These are phyloP conservation scores for Harpagifer antarcticus DNA, from an alignment of 2,797 vertebrate genomes.

Conservation along the genomic window DNA sequence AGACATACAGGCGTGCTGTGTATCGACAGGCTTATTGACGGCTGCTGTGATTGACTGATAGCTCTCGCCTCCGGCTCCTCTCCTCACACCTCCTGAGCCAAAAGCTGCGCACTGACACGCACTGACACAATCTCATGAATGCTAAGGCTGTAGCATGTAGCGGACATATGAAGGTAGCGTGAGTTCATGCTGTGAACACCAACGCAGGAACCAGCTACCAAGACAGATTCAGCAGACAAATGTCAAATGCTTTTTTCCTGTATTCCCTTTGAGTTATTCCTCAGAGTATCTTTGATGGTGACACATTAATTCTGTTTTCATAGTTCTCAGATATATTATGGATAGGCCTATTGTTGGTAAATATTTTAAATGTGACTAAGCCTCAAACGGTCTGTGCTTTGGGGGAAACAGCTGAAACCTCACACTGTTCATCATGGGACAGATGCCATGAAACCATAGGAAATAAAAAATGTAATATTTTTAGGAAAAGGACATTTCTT, in stretches of 20 bases:
- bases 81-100: slow-evolving; percentile 5
- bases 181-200: slow-evolving; percentile 34
- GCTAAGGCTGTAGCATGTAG: slow-evolving; percentile 19
- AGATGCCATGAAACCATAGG: slow-evolving; percentile 1
- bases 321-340: slow-evolving; percentile 33
- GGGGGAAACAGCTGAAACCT: neutral
- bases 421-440: neutral
- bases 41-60: slow-evolving; percentile 61
- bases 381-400: neutral
- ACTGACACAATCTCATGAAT: slow-evolving; percentile 1
- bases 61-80: slow-evolving; percentile 12
- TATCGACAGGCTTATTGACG: slow-evolving; percentile 67
- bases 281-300: slow-evolving; percentile 27
- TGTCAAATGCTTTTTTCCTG: slow-evolving; percentile 21
- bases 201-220: slow-evolving; percentile 35
- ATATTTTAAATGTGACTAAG: slow-evolving; percentile 7
- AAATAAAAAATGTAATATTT: neutral
- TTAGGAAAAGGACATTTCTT: slow-evolving; percentile 1
- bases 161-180: slow-evolving; percentile 25
- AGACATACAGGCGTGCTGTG: slow-evolving; percentile 53
- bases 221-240: slow-evolving; percentile 24
- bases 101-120: neutral
- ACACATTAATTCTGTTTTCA: slow-evolving; percentile 17
- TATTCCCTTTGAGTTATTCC: slow-evolving; percentile 42
- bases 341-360: neutral